Conservation (phyloP, 2,888 invertebrate species). For the Lagria hirta region DNA sequence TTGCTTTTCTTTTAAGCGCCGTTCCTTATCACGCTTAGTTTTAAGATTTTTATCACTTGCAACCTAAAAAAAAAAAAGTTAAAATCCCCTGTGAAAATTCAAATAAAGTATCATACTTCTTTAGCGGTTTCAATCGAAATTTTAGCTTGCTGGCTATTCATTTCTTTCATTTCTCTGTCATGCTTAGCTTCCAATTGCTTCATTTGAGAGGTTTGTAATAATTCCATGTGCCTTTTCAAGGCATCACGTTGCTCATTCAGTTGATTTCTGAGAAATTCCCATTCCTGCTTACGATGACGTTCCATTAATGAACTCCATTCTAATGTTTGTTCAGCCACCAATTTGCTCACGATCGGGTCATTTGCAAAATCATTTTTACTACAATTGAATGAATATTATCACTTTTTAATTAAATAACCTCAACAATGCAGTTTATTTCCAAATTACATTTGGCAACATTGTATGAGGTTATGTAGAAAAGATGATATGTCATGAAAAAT, state of each 20-base stretch:
- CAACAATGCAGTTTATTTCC: slow-evolving; percentile 9
- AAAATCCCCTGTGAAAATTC: not conserved
- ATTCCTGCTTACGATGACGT: slow-evolving; percentile 79
- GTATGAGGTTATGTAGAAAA: too few species aligned
- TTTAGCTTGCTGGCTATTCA: slow-evolving; percentile 93
- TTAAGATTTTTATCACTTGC: slow-evolving; percentile 94
- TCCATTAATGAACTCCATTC: slow-evolving; percentile 94
- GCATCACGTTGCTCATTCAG: slow-evolving; percentile 80
- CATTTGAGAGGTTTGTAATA: slow-evolving; percentile 79
- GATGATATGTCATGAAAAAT: too few species aligned
- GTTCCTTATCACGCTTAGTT: slow-evolving; percentile 96
- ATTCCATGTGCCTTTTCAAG: slow-evolving; percentile 73
- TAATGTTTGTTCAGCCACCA: slow-evolving; percentile 89
- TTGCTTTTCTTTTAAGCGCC: slow-evolving; percentile 90
- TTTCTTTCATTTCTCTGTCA: slow-evolving; percentile 93
- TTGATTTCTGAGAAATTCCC: slow-evolving; percentile 77
- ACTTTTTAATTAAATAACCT: not conserved
- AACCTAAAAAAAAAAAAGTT: slow-evolving; percentile 39
- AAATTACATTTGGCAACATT: too few species aligned
- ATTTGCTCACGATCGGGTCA: slow-evolving; percentile 75
- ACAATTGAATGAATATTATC: slow-evolving; percentile 41
- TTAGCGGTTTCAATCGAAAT: slow-evolving; percentile 96
- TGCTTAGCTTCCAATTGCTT: slow-evolving; percentile 89
- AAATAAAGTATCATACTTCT: slow-evolving; percentile 59
- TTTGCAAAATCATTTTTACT: slow-evolving; percentile 80